Evolutionary conservation across 2,113 vertebrate species (phyloP), one percentile per base, ranked within the genome.

Genomic region (Limnothrissa miodon): DNA sequence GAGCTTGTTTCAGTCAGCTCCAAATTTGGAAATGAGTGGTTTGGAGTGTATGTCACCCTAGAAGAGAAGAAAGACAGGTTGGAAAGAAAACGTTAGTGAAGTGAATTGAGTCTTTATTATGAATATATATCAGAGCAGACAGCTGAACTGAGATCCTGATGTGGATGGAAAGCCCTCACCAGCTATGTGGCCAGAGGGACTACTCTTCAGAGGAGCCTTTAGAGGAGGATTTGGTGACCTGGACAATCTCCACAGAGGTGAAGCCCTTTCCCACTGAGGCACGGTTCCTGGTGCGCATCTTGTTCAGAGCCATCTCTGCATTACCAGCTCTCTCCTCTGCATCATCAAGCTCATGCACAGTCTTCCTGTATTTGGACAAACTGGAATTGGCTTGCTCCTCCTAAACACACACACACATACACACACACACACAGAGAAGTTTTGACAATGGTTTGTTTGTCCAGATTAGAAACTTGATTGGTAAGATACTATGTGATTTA

Each of bases 311-410:
- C 0, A 91, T 85, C 79, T 95, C 89, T 0, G 87, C 93, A 86
- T 89, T 91, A 17, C 92, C 91, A 0, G 89, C 92, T 42, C 82
- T 59, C 66, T 95, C 92, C 84, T 95, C 90, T 0, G 92, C 92
- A 0, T 95, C 92, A 0, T 93, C 92, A 82, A 91, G 80, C 5
- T 94, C 82, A 0, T 92, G 87, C 11, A 85, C 56, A 0, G 88
- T 92, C 86, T 95, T 94, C 66, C 86, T 90, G 85, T 95, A 93
- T 84, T 85, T 90, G 23, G 91, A 91, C 86, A 94, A 83, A 80
- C 87, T 96, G 86, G 92, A 88, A 84, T 90, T 95, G 74, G 90
- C 92, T 74, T 95, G 91, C 81, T 95, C 87, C 86, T 96, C 91
- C 93, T 93, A 25, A 6, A 85, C 46, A 81, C 33, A n/a, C 25